phyloP scores from a whole-genome alignment of 2,797 vertebrate genomes.

The Takifugu rubripes region DNA sequence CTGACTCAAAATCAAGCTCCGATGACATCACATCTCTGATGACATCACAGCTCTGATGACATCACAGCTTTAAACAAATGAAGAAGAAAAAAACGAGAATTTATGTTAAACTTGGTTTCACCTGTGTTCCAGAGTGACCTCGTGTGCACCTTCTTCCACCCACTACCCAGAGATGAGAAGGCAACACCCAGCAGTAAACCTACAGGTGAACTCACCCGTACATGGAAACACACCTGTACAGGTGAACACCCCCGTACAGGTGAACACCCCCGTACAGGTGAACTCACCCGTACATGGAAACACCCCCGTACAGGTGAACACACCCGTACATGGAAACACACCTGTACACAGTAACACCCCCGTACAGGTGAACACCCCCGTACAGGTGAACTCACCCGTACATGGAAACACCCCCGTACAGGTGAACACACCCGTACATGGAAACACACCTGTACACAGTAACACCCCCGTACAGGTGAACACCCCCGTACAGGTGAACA shows the following conservation, averaged over 20 bases:
- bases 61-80: not conserved
- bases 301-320: conserved; percentile 69
- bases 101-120: not conserved
- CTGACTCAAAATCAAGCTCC: not conserved
- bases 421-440: conserved; percentile 59
- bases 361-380: not conserved
- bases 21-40: not conserved
- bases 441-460: conserved; percentile 48
- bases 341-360: conserved; percentile 4
- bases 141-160: conserved; percentile 93
- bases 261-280: not conserved
- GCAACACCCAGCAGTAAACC: conserved; percentile 72
- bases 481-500: not conserved
- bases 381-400: not conserved
- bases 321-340: not conserved
- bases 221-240: conserved; percentile 1
- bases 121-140: conserved; percentile 83
- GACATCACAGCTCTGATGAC: not conserved
- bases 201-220: conserved; percentile 70
- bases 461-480: conserved; percentile 71
- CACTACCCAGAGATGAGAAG: conserved; percentile 85
- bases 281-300: not conserved
- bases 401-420: conserved; percentile 39
- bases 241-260: not conserved
- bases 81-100: too few relatives aligned